Evolutionary conservation across 2,888 invertebrate species (phyloP).

Genomic region (Andrena chrysosceles): DNA sequence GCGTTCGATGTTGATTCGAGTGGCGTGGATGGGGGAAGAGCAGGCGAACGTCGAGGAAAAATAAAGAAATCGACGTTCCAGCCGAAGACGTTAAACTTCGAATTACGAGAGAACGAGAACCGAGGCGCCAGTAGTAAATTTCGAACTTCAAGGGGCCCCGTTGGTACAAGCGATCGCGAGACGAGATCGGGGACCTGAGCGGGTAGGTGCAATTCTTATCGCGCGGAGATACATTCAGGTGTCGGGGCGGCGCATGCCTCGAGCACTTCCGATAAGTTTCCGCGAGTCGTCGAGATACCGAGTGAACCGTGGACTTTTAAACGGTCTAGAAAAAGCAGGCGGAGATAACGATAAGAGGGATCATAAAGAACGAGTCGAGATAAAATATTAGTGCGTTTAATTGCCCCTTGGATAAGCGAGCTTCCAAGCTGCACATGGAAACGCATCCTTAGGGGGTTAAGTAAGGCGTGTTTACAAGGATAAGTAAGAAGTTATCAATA

Average conservation of each 20-base stretch:
- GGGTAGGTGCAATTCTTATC: conserved; percentile 47
- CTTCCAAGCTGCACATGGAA: no score
- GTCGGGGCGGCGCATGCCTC: conserved; percentile 10
- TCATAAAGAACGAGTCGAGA: not conserved
- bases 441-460: no score
- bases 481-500: no score
- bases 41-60: no score
- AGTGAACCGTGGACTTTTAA: conserved; percentile 11
- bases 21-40: conserved; percentile 3
- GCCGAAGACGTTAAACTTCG: conserved; percentile 42
- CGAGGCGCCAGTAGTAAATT: conserved; percentile 59
- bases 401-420: not conserved
- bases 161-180: conserved; percentile 27
- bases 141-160: conserved; percentile 26
- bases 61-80: not conserved
- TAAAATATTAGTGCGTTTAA: not conserved
- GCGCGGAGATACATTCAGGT: conserved; percentile 28
- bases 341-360: conserved; percentile 24
- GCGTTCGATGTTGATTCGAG: conserved; percentile 52
- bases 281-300: not conserved
- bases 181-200: conserved; percentile 1
- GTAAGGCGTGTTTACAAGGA: not conserved
- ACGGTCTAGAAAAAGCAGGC: not conserved
- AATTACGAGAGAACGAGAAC: conserved; percentile 37
- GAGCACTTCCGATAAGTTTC: conserved; percentile 25